Base-by-base conservation (phyloP, 2,113 vertebrate genomes). In the Phycodurus eques region DNA sequence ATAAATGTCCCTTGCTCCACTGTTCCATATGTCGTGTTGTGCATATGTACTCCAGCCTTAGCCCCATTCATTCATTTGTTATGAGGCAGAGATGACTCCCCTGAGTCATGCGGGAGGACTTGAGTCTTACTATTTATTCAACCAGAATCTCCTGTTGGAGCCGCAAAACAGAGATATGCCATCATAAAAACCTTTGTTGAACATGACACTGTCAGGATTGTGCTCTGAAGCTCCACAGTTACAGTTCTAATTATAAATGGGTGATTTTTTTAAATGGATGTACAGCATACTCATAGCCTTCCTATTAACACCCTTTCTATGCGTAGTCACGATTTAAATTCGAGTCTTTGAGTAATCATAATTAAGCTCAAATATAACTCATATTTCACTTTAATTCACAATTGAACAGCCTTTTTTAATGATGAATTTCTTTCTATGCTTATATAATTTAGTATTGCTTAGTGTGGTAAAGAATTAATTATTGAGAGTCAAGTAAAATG, bases 51-150 rank as follows among this genome's bases (percentile, higher is more conserved):
- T 77, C 64, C 73, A 56, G 80, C 83, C 71, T 74, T 62, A 46
- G 80, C 69, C 71, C 59, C 11, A 63, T 72, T 90, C 83, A 80
- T 90, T 89, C 80, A 89, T 88, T 89, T 88, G 71, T 89, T 88
- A 91, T 86, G 81, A 87, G 81, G 75, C 42, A 56, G 85, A 81
- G 80, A 84, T 80, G 80, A 81, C 73, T 91, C 85, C 88, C 82
- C 54, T 69, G 86, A 88, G 85, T 81, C 74, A 78, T 33, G 62
- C 61, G 78, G 83, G 83, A 87, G 81, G 43, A 86, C 85, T 49
- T 39, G 56, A 75, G 72, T 87, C 80, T 87, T 75, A 81, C 73
- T 80, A 75, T 66, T 84, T 81, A 82, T 79, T 76, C 82, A 79
- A 80, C 82, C 81, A 78, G 77, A 92, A 82, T 82, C 78, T 84